Base-by-base conservation (phyloP, 1,140 invertebrate genomes). In the Lordiphosa stackelbergi region DNA sequence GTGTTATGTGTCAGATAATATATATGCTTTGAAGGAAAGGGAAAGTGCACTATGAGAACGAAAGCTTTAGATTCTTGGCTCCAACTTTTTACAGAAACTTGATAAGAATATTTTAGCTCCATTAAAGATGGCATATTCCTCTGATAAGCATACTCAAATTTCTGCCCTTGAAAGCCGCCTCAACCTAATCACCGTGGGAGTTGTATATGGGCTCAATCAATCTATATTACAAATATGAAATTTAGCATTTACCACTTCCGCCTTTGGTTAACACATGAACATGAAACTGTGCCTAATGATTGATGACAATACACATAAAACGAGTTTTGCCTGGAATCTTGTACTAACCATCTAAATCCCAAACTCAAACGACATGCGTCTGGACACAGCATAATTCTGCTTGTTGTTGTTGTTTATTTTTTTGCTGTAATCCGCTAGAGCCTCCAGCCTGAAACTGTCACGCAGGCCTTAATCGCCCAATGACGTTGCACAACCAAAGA, bases 231-330 rank as follows among this genome's bases (percentile, higher is more conserved):
- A 51, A 35, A 43, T 68, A 57, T 69, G 52, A 49, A 47, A 38
- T 53, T 31, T 40, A 13, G 54, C 54, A 53, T 69, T 68, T 72
- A 75, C 72, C 56, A 61, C 70, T 78, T 73, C 70, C 73, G 74
- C 53, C 70, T 66, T 62, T 41, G 51, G 37, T 46, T 47, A 48
- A 71, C 62, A 59, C 41, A 59, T n/a, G n/a, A n/a, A 66, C 64
- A 59, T 59, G 24, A 46, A 46, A 49, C 47, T 40, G 36, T 24
- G 45, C 43, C 45, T 40, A 47, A 79, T 79, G 74, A 79, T 79
- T 79, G 74, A 79, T 79, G 77, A 57, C 55, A 59, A 12, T 53
- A 16, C 41, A 35, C 46, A 19, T 56, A 59, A 53, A 47, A 36
- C 57, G 53, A 62, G 56, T 69, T 73, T 59, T 52, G 19, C 19